phyloP scores from a whole-genome alignment of 2,797 vertebrate species.

The Gila robusta region DNA sequence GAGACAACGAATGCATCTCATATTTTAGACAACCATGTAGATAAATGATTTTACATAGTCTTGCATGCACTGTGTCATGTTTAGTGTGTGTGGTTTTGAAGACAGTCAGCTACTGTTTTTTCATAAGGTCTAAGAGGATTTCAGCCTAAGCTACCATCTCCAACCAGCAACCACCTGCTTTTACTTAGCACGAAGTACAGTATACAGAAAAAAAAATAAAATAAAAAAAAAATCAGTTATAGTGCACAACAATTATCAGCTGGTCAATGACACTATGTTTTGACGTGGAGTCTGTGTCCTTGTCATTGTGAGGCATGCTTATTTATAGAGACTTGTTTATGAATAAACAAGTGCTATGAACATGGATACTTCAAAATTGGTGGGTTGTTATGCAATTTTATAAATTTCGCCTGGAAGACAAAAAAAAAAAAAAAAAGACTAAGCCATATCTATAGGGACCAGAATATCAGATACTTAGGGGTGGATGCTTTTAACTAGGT shows the following conservation, averaged over 20 bases:
- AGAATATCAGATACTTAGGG: background rate
- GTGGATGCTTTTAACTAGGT: background rate
- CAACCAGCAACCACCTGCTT: conserved; percentile 26
- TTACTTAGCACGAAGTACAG: background rate
- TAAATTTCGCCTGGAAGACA: background rate
- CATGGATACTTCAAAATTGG: background rate
- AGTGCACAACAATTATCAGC: background rate
- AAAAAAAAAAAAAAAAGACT: no score
- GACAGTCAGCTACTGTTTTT: background rate
- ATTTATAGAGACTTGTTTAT: background rate
- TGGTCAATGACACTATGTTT: background rate
- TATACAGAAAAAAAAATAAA: background rate
- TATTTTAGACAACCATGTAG: background rate
- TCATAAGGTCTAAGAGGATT: conserved; percentile 34
- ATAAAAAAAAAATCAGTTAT: background rate
- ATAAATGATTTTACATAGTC: background rate
- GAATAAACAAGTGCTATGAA: background rate
- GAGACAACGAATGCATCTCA: conserved; percentile 11
- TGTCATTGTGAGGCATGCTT: background rate
- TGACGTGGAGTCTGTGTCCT: background rate
- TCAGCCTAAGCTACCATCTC: conserved; percentile 19
- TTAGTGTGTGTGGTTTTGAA: background rate
- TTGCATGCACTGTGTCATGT: background rate
- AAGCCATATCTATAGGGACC: background rate
- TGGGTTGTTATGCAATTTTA: background rate